Evolutionary conservation across 2,888 invertebrate genomes (phyloP), one percentile per base, ranked within the genome.

Genomic region (Pantelozetes paolii): DNA sequence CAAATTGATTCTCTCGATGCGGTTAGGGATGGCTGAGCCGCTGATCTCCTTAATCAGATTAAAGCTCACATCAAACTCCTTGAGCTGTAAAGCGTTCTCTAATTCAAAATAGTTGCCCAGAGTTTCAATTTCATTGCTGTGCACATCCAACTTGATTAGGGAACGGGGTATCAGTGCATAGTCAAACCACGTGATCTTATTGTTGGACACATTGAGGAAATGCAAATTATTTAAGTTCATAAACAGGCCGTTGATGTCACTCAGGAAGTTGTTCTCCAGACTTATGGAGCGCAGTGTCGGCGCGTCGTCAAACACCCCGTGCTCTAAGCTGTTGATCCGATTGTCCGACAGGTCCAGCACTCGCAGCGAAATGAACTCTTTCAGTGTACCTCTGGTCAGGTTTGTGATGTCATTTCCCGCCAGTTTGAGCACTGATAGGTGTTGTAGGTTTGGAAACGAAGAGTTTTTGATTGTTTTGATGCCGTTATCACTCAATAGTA

Each of bases 161-260:
- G 89, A 89, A 79, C 86, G 85, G 18, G 94, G 94, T 77, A 94
- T 88, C 78, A 91, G 87, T 32, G 89, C 87, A 82, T 92, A 94
- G 84, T 94, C 93, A 83, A 94, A 94, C 87, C 90, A 89, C 81
- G 89, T 88, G 81, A 94, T 86, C 82, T 89, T 88, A 86, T 94
- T 94, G 84, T 92, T 92, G 78, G 92, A 92, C 80, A 94, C 89
- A 84, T 94, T 94, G 72, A 94, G 84, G 92, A 92, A 93, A 80
- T 92, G 85, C 78, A 94, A 84, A 79, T 89, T 90, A 15, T 90
- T 89, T 81, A 92, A 88, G 82, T 92, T 89, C 79, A 88, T 87
- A 82, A 94, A 94, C 77, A 94, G 85, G 54, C 90, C 90, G 81
- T 89, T 89, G 78, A 94, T 88, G 82, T 92, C 90, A 74, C 87